These are phyloP conservation scores for Takifugu ocellatus DNA, from an alignment of 2,797 vertebrate genomes.

Conservation along the genomic window DNA sequence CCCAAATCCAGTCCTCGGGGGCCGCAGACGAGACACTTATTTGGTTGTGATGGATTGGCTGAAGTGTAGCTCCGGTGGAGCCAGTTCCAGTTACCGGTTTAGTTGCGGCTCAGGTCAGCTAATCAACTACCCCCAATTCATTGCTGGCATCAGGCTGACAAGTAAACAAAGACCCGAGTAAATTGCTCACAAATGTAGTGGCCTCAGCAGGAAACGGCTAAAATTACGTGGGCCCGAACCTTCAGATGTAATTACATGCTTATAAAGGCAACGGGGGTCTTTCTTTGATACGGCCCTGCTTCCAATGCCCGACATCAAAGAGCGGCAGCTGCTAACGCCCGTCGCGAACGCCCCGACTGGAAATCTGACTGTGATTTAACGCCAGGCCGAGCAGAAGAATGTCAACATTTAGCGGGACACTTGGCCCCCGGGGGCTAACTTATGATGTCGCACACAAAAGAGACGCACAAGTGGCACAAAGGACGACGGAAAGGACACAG, in stretches of 20 bases:
- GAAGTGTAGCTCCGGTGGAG: too few species aligned
- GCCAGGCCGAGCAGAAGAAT: neutral
- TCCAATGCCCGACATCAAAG: neutral
- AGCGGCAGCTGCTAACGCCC: too few species aligned
- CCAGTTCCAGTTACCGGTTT: too few species aligned
- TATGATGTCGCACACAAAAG: constrained; percentile 10
- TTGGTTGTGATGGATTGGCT: too few species aligned
- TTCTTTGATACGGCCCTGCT: neutral
- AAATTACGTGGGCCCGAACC: neutral
- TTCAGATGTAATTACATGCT: neutral
- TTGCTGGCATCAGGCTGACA: neutral
- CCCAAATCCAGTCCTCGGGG: too few species aligned
- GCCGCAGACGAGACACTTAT: too few species aligned
- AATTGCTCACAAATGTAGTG: neutral
- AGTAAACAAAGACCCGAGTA: neutral
- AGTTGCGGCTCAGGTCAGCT: neutral
- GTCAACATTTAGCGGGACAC: neutral
- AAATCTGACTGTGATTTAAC: too few species aligned
- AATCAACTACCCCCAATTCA: neutral
- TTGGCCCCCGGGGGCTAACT: neutral
- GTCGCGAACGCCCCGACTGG: too few species aligned
- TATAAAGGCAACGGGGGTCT: neutral
- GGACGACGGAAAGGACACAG: constrained; percentile 4
- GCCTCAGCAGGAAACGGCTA: neutral
- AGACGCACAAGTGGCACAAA: constrained; percentile 11